Evolutionary conservation across 2,113 vertebrate genomes (phyloP), one percentile per base, ranked within the genome.

Genomic region (Xiphophorus couchianus): DNA sequence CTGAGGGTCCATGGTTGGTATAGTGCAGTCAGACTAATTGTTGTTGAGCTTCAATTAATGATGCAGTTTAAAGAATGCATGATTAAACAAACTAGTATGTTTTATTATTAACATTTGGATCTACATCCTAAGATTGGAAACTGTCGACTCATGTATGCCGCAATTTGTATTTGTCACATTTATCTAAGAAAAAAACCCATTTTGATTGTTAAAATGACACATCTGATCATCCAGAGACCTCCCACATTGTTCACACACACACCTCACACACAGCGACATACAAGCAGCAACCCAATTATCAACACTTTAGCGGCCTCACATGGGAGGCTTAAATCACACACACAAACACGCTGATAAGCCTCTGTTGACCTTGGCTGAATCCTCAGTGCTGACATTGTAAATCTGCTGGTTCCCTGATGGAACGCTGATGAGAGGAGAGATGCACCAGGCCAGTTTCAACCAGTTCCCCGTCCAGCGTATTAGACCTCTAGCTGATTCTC

Each of bases 351-450:
- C 37, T 68, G 72, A 84, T 80, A 75, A 89, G 81, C 69, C 58
- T 35, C 71, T 35, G 75, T 64, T 72, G 78, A 89, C 78, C 83
- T 89, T 82, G 76, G 66, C 48, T 27, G 19, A 58, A 86, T 77
- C 73, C 7, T 25, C 31, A 42, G 35, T 80, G 85, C 85, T 89
- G 80, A 85, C 76, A 12, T 54, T 76, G 62, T 75, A 66, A 69
- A 69, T 89, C 77, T 82, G 68, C 70, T 62, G 73, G 33, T 74
- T 85, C 80, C 35, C 74, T 66, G 62, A 69, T 74, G 70, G 35
- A 81, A 64, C 33, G 51, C 28, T 69, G 61, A 77, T 31, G 62
- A 76, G 62, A 78, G 11, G 31, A 65, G 29, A 71, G 62, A 72
- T 65, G 54, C 62, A 76, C 66, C 25, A 27, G 28, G 8, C 62